Percentiles rank a stretch among this genome's conserved stretches.
phyloP scores from a whole-genome alignment of 2,113 vertebrate genomes.

The Stictonetta naevosa region DNA sequence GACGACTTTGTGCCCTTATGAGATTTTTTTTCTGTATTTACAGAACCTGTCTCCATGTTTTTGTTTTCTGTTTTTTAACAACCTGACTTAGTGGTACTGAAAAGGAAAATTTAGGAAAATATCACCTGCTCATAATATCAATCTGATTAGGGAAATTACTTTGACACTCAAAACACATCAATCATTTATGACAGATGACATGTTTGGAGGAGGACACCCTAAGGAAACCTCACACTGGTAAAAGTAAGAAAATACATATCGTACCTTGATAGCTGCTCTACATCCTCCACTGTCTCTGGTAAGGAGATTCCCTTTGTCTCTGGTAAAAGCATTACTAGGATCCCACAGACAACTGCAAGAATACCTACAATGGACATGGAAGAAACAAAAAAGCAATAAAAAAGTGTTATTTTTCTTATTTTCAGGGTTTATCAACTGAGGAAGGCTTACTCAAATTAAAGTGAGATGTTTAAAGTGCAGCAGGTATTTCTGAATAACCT shows the following conservation, averaged over 20 bases:
- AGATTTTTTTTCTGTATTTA: neutral
- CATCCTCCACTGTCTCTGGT: conserved; percentile 93
- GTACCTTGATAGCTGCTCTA: conserved; percentile 87
- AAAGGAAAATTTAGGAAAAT: neutral
- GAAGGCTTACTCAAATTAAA: neutral
- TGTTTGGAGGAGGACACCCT: neutral
- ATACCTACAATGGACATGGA: conserved; percentile 69
- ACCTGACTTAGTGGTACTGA: neutral
- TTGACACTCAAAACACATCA: neutral
- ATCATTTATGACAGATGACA: neutral
- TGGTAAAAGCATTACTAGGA: conserved; percentile 88
- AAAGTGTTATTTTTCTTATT: neutral
- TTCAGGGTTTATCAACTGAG: neutral
- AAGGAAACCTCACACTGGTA: neutral
- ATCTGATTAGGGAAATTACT: neutral
- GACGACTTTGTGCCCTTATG: neutral
- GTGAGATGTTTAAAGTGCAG: neutral
- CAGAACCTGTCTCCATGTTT: neutral
- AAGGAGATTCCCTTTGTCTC: conserved; percentile 91
- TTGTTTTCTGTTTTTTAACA: neutral
- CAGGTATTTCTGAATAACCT: neutral
- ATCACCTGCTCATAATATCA: neutral
- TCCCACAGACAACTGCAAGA: conserved; percentile 85
- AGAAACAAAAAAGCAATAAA: neutral
- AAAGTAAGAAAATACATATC: neutral